Base-by-base conservation (phyloP, 2,113 vertebrate species). In the Cyprichromis sp. region DNA sequence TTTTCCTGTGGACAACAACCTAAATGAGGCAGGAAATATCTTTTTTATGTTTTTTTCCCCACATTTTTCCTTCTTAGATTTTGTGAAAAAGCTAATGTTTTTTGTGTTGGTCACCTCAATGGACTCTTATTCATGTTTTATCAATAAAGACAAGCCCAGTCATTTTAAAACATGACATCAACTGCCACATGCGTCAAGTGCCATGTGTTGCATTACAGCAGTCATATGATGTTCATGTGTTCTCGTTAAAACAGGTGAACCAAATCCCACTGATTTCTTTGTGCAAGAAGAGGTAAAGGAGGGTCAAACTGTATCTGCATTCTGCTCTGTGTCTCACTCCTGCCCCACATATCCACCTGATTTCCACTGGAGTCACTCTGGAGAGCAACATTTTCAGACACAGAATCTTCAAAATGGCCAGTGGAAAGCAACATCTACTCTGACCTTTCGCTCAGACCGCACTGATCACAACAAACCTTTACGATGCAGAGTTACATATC, bases 341-440 rank as follows among this genome's bases (percentile, higher is more conserved):
- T 97, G 96, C 61, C 95, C 93, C 3, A 4, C 66, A 34, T 81
- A 89, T 38, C 95, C 89, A 9, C 96, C 96, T 4, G 26, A 4
- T 16, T 80, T 97, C 76, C 83, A 21, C 85, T 97, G 96, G 96
- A 96, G 34, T 87, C 95, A 88, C 88, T 4, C 50, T 8, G 95
- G 95, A 87, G 8, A 17, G 4, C 0, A 10, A 26, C 59, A 17
- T 3, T 9, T 54, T 31, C 84, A 86, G 4, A 16, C 88, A 4
- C 52, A 83, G 38, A 2, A 42, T 38, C 88, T 94, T 29, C 13
- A 10, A 1, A 8, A 85, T 1, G 90, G 89, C 38, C 91, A 92
- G 61, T 96, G 93, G 95, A 84, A 42, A 24, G 40, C 81, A 4
- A 94, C 79, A 3, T 96, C 95, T 16, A 87, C 80, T 24, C 61